Evolutionary conservation across 2,797 vertebrate species (phyloP).

Genomic region (Rhabdophis nuchalis): DNA sequence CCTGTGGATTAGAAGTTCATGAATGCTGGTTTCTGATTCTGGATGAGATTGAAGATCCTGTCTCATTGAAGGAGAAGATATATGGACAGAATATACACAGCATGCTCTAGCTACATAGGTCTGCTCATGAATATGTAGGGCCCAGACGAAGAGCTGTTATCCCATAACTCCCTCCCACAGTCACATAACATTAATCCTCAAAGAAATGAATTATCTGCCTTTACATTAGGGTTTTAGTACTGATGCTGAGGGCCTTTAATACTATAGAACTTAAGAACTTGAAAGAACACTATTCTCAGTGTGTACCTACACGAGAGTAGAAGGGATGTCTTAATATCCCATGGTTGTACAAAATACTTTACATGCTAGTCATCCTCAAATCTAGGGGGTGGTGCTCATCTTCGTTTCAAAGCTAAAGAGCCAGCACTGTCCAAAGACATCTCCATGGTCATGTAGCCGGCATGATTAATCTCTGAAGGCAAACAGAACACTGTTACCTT

Average conservation of each 20-base stretch:
- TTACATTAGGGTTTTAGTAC: neutral
- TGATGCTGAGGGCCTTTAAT: neutral
- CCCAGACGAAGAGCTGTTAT: neutral
- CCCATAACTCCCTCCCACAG: neutral
- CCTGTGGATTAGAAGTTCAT: neutral
- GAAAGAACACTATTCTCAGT: neutral
- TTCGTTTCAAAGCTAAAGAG: too few relatives aligned
- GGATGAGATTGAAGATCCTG: neutral
- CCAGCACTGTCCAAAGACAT: too few relatives aligned
- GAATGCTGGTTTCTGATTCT: neutral
- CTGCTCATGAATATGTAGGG: neutral
- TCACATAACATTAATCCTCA: neutral
- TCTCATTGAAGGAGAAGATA: neutral
- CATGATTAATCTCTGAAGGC: too few relatives aligned
- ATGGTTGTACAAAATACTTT: neutral
- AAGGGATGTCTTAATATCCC: neutral
- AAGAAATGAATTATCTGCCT: neutral
- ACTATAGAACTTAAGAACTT: neutral
- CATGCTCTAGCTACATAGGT: neutral
- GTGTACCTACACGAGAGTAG: neutral
- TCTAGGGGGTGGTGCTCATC: too few relatives aligned
- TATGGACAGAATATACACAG: neutral
- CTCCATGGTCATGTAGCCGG: too few relatives aligned
- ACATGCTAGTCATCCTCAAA: neutral
- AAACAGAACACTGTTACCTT: too few relatives aligned